Conservation (phyloP, 1,140 invertebrate species). For the Zaprionus ornatus region DNA sequence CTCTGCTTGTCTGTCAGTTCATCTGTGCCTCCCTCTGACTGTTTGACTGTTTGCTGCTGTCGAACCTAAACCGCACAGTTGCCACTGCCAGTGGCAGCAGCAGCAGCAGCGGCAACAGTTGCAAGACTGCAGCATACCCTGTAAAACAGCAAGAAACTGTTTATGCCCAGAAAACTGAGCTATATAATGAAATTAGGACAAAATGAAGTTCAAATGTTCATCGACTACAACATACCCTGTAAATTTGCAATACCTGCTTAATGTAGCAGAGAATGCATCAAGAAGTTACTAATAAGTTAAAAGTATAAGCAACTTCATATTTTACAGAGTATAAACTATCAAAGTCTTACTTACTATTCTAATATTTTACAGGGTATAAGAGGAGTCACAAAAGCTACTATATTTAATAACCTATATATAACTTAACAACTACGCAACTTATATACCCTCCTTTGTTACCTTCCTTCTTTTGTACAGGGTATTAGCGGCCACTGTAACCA, state of each 20-base stretch:
- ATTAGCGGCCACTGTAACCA: slow-evolving; percentile 13
- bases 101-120: background rate
- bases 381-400: no score
- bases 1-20: slow-evolving; percentile 1
- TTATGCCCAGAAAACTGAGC: background rate
- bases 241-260: no score
- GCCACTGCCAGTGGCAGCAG: slow-evolving; percentile 45
- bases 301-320: no score
- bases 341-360: no score
- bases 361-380: background rate
- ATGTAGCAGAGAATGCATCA: rapidly evolving
- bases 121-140: slow-evolving; percentile 1
- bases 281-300: no score
- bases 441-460: background rate
- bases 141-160: background rate
- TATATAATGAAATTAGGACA: background rate
- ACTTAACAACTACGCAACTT: background rate
- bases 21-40: background rate
- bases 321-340: no score
- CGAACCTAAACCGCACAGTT: slow-evolving; percentile 34
- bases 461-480: slow-evolving; percentile 19
- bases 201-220: no score
- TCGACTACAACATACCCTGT: no score
- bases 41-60: slow-evolving; percentile 10
- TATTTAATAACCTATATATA: background rate